Evolutionary conservation across 2,888 invertebrate species (phyloP), one percentile per base, ranked within the genome.

Genomic region (Cryptocephalus primarius): DNA sequence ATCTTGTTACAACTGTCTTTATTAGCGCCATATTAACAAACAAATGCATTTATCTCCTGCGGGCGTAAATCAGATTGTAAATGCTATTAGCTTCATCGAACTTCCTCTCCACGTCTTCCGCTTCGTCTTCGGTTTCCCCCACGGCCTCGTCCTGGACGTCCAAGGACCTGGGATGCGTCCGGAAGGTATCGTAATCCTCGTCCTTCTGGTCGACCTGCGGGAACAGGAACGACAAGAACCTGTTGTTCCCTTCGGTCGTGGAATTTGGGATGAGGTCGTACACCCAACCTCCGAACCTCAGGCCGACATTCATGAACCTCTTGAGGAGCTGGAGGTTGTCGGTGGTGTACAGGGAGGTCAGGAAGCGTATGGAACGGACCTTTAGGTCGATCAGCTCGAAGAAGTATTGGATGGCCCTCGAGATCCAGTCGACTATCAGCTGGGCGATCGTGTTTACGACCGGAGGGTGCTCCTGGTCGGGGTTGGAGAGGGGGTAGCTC

Each of bases 281-380:
- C 9, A 55, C 1, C 52, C 55, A 57, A 8, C 33, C 42, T 8
- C 49, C 45, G 10, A 56, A 47, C 10, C 57, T 41, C 8, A 54
- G 40, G 0, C 46, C 51, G 9, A 57, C 42, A 22, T 54, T 52
- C 12, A 60, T 13, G 8, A 54, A 44, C 31, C 48, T 55, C 33
- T 58, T 55, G 10, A 60, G n/a, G 31, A 61, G 44, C 9, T 51
- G 14, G 9, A 64, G 46, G 39, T 63, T 64, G n/a, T 64, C 62
- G 4, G 55, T 48, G 11, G 59, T 60, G 42, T 57, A 58, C 8
- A 63, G 47, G 0, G 59, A 55, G 4, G 50, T 44, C n/a, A 62
- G 33, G 32, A 60, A 57, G 42, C 52, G 49, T 8, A 56, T 46
- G 4, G 56, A 34, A 1, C 60, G 52, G 8, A 59, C 41, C 46